Conservation (phyloP, 2,113 vertebrate species). For the Neolamprologus cancellatus region DNA sequence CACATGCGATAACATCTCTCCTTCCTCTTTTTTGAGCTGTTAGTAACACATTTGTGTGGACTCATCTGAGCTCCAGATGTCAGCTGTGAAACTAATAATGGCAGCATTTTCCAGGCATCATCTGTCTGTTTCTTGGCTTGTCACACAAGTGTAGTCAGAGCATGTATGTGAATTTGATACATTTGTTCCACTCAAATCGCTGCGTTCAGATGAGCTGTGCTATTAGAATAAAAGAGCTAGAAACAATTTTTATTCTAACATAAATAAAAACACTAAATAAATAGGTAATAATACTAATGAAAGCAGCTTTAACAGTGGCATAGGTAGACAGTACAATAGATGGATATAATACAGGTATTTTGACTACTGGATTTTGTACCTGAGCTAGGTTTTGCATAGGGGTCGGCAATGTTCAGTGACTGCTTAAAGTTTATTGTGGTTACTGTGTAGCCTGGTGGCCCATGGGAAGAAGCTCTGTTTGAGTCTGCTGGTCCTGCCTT, state of each 20-base stretch:
- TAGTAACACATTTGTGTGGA: background rate
- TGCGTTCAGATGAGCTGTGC: background rate
- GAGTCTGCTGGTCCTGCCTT: background rate
- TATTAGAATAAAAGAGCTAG: background rate
- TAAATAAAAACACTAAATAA: background rate
- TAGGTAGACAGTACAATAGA: rapidly evolving
- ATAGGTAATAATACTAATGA: background rate
- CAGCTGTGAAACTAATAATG: background rate
- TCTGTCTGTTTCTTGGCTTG: background rate
- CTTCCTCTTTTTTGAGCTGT: background rate
- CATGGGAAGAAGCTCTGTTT: background rate
- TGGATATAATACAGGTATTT: background rate
- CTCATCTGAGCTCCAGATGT: background rate
- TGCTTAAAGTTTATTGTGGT: background rate
- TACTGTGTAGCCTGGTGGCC: background rate
- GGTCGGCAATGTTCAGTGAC: background rate
- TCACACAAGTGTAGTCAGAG: background rate
- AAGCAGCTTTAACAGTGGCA: background rate
- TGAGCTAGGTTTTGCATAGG: background rate
- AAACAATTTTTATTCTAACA: background rate
- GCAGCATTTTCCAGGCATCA: background rate
- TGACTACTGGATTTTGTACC: background rate
- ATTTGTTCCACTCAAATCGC: background rate
- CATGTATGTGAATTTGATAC: background rate
- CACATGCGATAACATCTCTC: background rate